A percentile compares a stretch with the other conserved stretches of the same genome.
Evolutionary conservation across 1,140 invertebrate genomes (phyloP).

Genomic region (Pseudobourletiella spinata): DNA sequence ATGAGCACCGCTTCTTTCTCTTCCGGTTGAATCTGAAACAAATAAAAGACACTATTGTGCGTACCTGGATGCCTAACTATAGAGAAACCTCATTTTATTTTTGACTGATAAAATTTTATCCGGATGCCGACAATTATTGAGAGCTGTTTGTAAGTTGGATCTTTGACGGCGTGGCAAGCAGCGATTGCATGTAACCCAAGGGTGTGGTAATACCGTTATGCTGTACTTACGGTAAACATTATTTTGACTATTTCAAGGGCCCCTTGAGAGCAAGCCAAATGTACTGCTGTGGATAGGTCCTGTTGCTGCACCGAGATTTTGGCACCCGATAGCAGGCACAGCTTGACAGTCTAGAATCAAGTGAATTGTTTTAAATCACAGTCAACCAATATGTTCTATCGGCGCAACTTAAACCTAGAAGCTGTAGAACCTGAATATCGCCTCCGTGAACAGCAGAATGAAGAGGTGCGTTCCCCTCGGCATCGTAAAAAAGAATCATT

Average conservation of each 20-base stretch:
- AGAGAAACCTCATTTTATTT: background rate
- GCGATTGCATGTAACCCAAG: no score
- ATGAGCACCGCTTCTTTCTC: constrained; percentile 58
- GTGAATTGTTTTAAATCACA: background rate
- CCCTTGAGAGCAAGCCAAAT: constrained; percentile 75
- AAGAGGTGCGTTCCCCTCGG: constrained; percentile 34
- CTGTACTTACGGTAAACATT: constrained; percentile 62
- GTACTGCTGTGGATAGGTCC: constrained; percentile 77
- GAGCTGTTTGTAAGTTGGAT: no score
- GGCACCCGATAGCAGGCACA: constrained; percentile 75
- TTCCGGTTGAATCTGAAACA: constrained; percentile 51
- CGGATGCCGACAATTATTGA: background rate
- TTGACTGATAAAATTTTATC: background rate
- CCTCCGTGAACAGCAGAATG: constrained; percentile 44
- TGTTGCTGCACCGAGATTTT: constrained; percentile 77
- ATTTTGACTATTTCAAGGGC: constrained; percentile 72
- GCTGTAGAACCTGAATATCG: constrained; percentile 44
- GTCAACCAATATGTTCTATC: background rate
- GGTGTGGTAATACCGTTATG: no score
- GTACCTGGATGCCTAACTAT: background rate
- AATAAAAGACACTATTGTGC: background rate
- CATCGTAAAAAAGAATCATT: constrained; percentile 64
- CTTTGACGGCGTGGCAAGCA: no score
- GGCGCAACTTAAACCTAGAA: no score
- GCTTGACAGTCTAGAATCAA: constrained; percentile 60